Evolutionary conservation across 2,113 vertebrate genomes (phyloP), one percentile per base, ranked within the genome.

Genomic region (Salminus brasiliensis): DNA sequence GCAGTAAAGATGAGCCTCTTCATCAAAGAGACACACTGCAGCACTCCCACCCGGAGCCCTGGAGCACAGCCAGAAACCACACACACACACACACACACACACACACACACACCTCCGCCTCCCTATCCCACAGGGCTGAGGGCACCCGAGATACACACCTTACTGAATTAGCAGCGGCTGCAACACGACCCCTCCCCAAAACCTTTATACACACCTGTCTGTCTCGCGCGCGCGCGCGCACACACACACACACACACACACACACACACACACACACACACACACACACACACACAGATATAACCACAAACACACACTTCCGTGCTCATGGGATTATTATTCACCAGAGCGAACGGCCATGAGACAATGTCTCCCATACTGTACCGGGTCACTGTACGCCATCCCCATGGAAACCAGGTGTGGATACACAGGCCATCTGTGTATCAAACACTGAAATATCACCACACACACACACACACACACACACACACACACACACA

Each of bases 401-500:
- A 81, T 93, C 88, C 91, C 87, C 13, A 12, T 3, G 83, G 92
- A 89, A 81, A 52, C 81, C 90, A 87, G 89, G 79, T 82, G 90
- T 53, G 86, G 85, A 87, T 59, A 85, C 87, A 84, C 88, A 75
- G 63, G 10, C 90, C 88, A 88, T 85, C 88, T 89, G 89, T 25
- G 41, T 43, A 12, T 82, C 70, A 43, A 45, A 83, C 78, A 72
- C 80, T 86, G 86, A 87, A 52, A 92, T 83, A 88, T 80, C 34
- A 21, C 25, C 60, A 27, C 55, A 45, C 39, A 47, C 16, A 47
- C 23, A 62, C 34, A 43, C 34, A 73, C 10, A 59, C 34, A 59
- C 49, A 72, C 23, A 36, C 52, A 25, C 16, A 16, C 8, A n/a
- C 52, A 49, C 45, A 21, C 43, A 52, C 12, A 68, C 36, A 5